Evolutionary conservation across 2,888 invertebrate genomes (phyloP), one percentile per base, ranked within the genome.

Genomic region (Liodrosophila aerea): DNA sequence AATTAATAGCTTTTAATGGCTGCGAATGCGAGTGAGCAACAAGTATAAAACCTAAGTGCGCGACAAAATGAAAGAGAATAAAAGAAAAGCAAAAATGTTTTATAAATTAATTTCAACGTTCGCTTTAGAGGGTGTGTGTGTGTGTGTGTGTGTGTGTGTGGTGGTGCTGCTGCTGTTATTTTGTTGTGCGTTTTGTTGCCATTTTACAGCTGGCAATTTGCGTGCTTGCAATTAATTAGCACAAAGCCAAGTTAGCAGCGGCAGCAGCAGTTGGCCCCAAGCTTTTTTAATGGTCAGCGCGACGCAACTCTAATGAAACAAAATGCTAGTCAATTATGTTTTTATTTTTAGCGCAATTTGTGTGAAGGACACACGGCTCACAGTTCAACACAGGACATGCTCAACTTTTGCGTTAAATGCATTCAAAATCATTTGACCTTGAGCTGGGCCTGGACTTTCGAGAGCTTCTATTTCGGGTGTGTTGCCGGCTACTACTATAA

Each of bases 151-250:
- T 41, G 44, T 44, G 22, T 43, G 12, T 15, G 34, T 3, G 13
- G 7, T 11, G n/a, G n/a, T n/a, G n/a, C n/a, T n/a, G n/a, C n/a
- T n/a, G n/a, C n/a, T n/a, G n/a, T n/a, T n/a, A n/a, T 39, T 22
- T 5, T 22, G 22, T 37, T 33, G 22, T 11, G 36, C 12, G 18
- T 44, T 60, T 60, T 49, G 43, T 49, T 41, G 51, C 50, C 49
- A 36, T 50, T 61, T 71, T 58, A 58, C 60, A 65, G 46, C 45
- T 59, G 37, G 43, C 59, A 41, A 13, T 47, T 64, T 70, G 84
- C 76, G 76, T 77, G 82, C 60, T 45, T 27, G 61, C 57, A 53
- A 70, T 84, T 81, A 70, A 77, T 84, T 84, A 76, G 49, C 54
- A 37, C 33, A 33, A 40, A 61, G 40, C 39, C 45, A 59, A 22